Evolutionary conservation across 2,888 invertebrate genomes (phyloP).

Genomic region (Clitarchus hookeri): DNA sequence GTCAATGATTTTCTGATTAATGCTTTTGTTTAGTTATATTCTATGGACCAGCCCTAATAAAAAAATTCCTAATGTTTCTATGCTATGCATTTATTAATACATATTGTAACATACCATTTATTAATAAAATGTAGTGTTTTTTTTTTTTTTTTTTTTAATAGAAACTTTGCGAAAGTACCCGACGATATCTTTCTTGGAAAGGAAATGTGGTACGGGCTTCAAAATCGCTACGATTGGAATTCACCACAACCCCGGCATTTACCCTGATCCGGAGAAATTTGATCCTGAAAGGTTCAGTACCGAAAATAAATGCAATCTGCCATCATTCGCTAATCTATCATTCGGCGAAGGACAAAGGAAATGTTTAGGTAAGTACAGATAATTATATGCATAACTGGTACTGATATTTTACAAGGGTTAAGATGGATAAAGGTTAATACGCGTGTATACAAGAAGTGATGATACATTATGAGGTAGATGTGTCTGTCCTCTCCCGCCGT

Average conservation of each 20-base stretch:
- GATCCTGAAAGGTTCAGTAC: constrained; percentile 44
- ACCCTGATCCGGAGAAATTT: constrained; percentile 45
- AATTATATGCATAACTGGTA: too few relatives aligned
- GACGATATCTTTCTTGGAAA: constrained; percentile 29
- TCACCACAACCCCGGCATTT: constrained; percentile 29
- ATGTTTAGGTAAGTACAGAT: constrained; percentile 26
- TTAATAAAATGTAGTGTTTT: neutral
- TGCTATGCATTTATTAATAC: too few relatives aligned
- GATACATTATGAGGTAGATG: too few relatives aligned
- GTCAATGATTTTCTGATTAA: too few relatives aligned
- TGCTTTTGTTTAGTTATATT: too few relatives aligned
- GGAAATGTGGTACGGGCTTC: constrained; percentile 39
- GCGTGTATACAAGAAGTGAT: too few relatives aligned
- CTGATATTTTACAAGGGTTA: too few relatives aligned
- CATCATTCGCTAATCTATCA: constrained; percentile 16
- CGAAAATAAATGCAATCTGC: constrained; percentile 48
- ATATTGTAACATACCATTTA: too few relatives aligned
- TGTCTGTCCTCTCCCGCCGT: too few relatives aligned
- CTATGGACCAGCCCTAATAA: too few relatives aligned
- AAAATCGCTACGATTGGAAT: constrained; percentile 36
- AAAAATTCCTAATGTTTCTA: too few relatives aligned
- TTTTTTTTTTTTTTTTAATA: constrained; percentile 18
- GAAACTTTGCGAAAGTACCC: constrained; percentile 31
- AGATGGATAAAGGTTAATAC: too few relatives aligned
- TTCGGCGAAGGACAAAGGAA: constrained; percentile 31